Evolutionary conservation across 2,888 invertebrate species (phyloP).

Genomic region (Pardosa pseudoannulata): DNA sequence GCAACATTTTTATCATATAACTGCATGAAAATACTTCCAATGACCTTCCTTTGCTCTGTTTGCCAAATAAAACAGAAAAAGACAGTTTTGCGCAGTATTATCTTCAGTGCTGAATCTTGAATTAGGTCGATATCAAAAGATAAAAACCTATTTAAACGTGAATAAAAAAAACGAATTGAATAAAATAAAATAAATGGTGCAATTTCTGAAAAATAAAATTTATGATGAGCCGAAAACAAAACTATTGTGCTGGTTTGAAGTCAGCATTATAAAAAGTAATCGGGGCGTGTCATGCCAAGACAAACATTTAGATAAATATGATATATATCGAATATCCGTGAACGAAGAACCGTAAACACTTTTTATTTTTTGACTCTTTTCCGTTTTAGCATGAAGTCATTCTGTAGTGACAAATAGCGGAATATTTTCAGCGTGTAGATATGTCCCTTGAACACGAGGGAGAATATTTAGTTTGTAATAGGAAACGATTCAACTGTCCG

Average conservation of each 20-base stretch:
- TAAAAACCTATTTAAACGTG: no score
- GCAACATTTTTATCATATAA: no score
- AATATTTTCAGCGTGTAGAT: neutral
- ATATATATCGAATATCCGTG: neutral
- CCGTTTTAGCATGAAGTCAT: neutral
- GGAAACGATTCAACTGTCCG: neutral
- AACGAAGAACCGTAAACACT: neutral
- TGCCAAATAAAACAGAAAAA: no score
- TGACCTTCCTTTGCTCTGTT: no score
- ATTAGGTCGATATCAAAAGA: no score
- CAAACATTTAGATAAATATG: constrained; percentile 1
- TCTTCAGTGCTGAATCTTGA: no score
- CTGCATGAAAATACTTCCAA: no score
- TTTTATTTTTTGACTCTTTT: neutral
- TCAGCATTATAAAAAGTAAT: neutral
- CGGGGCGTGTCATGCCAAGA: neutral
- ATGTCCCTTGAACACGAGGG: neutral
- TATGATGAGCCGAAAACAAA: neutral
- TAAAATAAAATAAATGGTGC: no score
- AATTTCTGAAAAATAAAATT: no score
- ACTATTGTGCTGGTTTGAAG: neutral
- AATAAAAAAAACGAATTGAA: no score
- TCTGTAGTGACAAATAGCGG: neutral
- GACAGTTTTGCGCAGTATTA: no score
- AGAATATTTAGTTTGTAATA: neutral